Conservation (phyloP, 1,140 invertebrate species). For the Hyles vespertilio region DNA sequence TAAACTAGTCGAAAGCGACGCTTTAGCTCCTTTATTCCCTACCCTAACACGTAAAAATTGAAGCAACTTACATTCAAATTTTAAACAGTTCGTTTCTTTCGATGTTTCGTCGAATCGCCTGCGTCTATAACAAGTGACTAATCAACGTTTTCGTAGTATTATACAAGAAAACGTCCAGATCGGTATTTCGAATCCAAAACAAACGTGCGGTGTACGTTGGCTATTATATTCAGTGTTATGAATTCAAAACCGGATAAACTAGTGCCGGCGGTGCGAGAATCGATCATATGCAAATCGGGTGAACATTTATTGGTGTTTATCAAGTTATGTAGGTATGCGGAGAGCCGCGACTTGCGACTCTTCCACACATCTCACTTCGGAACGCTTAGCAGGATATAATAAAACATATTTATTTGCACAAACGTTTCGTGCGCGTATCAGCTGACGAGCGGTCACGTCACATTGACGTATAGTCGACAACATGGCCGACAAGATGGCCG, state of each 20-base stretch:
- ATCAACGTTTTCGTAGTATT: slow-evolving; percentile 17
- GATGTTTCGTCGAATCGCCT: slow-evolving; percentile 3
- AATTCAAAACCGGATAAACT: slow-evolving; percentile 27
- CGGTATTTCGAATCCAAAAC: slow-evolving; percentile 28
- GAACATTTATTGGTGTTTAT: not conserved
- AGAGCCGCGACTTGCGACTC: no score
- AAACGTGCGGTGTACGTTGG: slow-evolving; percentile 21
- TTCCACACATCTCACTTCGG: not conserved
- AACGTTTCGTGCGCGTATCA: slow-evolving; percentile 34
- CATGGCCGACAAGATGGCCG: slow-evolving; percentile 54
- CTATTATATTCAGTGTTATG: slow-evolving; percentile 17
- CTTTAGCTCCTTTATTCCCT: no score
- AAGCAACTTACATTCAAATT: no score
- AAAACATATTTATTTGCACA: slow-evolving; percentile 18
- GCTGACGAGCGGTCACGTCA: slow-evolving; percentile 55
- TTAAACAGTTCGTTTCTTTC: no score
- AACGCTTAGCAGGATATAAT: slow-evolving; percentile 24
- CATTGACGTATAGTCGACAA: slow-evolving; percentile 47
- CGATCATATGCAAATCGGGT: slow-evolving; percentile 16
- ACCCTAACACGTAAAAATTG: no score
- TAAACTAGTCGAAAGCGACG: no score
- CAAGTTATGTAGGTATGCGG: no score
- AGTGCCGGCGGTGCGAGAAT: slow-evolving; percentile 8
- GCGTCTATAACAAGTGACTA: slow-evolving; percentile 16
- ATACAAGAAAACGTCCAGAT: slow-evolving; percentile 19